Evolutionary conservation across 1,140 invertebrate species (phyloP).

Genomic region (Bursaphelenchus mucronatus): DNA sequence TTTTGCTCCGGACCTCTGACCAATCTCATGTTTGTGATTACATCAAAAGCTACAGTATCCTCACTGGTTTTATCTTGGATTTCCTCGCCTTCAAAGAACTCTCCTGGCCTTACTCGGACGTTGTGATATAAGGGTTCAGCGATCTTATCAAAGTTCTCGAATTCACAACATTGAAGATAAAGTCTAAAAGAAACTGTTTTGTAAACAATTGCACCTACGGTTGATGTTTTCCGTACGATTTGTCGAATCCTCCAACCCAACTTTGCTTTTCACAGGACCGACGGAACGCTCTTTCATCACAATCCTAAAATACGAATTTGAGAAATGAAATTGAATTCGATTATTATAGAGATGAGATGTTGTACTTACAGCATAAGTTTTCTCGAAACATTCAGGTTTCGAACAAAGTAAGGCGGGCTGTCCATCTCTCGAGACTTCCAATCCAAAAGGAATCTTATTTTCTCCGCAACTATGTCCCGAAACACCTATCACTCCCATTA

Average conservation of each 20-base stretch:
- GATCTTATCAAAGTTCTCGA: conserved; percentile 40
- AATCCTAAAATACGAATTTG: conserved; percentile 43
- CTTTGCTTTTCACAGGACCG: conserved; percentile 41
- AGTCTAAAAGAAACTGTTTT: conserved; percentile 28
- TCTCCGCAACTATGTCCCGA: conserved; percentile 29
- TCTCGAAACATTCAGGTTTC: conserved; percentile 55
- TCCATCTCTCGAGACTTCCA: conserved; percentile 54
- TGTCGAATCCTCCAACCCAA: conserved; percentile 57
- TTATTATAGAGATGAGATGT: conserved; percentile 18
- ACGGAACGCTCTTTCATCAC: conserved; percentile 49
- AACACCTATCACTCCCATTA: too few relatives aligned
- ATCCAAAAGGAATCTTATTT: conserved; percentile 39
- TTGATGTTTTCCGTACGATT: conserved; percentile 45
- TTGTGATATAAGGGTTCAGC: conserved; percentile 49
- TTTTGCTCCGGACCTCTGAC: conserved; percentile 15
- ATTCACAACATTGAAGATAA: conserved; percentile 57
- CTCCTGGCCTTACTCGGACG: conserved; percentile 43
- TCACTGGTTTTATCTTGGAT: conserved; percentile 48
- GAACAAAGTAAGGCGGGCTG: conserved; percentile 51
- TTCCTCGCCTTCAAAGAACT: conserved; percentile 59
- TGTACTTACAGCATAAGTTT: conserved; percentile 50
- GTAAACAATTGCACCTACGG: conserved; percentile 33
- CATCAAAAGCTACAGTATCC: conserved; percentile 46
- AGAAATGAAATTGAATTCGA: conserved; percentile 11
- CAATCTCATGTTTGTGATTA: conserved; percentile 47